These are phyloP conservation scores for Tiliacea aurago DNA, from an alignment of 2,888 invertebrate species.

Conservation along the genomic window DNA sequence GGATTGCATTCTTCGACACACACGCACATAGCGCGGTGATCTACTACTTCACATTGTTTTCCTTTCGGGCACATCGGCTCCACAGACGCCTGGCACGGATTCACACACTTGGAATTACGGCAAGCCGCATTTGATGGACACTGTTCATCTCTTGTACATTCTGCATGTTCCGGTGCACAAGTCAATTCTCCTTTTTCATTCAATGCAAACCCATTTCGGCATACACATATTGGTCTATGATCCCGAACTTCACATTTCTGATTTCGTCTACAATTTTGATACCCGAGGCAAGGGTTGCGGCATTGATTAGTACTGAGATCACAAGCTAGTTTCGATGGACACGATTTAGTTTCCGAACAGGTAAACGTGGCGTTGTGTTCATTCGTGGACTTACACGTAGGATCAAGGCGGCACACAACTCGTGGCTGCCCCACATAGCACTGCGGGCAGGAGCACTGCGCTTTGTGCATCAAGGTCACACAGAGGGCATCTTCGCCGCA, in stretches of 20 bases:
- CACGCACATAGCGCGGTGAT: constrained; percentile 96
- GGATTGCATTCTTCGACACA: constrained; percentile 97
- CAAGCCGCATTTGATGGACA: constrained; percentile 97
- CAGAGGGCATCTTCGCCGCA: constrained; percentile 97
- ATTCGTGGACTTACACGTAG: constrained; percentile 93
- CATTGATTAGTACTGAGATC: constrained; percentile 93
- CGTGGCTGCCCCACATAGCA: constrained; percentile 96
- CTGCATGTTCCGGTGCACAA: constrained; percentile 95
- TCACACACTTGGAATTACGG: constrained; percentile 95
- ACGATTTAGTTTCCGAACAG: constrained; percentile 93
- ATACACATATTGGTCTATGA: constrained; percentile 96
- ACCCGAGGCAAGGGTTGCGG: constrained; percentile 94
- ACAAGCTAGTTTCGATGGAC: constrained; percentile 94
- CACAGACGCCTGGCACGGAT: constrained; percentile 94
- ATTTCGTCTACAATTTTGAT: constrained; percentile 94
- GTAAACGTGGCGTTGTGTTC: constrained; percentile 91
- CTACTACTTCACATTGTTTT: constrained; percentile 96
- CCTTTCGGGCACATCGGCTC: constrained; percentile 94
- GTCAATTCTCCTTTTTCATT: constrained; percentile 96
- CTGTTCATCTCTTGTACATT: constrained; percentile 95
- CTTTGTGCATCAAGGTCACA: constrained; percentile 95
- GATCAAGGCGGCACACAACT: constrained; percentile 94
- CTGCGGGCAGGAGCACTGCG: constrained; percentile 96
- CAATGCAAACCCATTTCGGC: constrained; percentile 96
- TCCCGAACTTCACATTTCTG: constrained; percentile 97